These are phyloP conservation scores for Cydia pomonella DNA, from an alignment of 1,140 invertebrate genomes.

Conservation along the genomic window DNA sequence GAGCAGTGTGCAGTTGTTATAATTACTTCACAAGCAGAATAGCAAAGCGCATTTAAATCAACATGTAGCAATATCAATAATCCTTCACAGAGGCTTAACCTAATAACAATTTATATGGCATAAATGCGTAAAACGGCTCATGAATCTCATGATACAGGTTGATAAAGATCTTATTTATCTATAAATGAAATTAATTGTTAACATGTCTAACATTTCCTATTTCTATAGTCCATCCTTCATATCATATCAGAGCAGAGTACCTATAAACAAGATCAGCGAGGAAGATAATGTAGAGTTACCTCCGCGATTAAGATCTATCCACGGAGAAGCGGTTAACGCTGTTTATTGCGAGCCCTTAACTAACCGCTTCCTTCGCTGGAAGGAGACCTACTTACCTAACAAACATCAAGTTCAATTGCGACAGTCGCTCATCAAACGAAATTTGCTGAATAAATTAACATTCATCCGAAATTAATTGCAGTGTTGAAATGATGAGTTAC, in stretches of 20 bases:
- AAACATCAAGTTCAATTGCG: neutral
- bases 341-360: conserved; percentile 9
- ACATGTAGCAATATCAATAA: too few relatives aligned
- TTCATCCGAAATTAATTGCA: neutral
- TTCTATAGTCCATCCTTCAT: neutral
- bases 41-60: too few relatives aligned
- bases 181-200: neutral
- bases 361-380: conserved; percentile 19
- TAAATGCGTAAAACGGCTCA: too few relatives aligned
- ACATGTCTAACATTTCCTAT: neutral
- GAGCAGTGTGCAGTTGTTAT: too few relatives aligned
- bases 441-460: conserved; percentile 8
- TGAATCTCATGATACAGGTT: too few relatives aligned
- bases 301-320: conserved; percentile 21
- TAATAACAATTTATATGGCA: too few relatives aligned
- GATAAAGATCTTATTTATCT: neutral
- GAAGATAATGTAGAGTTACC: conserved; percentile 1
- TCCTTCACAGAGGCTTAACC: too few relatives aligned
- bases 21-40: too few relatives aligned
- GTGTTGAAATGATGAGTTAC: neutral
- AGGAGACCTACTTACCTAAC: conserved; percentile 10
- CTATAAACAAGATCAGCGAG: neutral
- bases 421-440: neutral
- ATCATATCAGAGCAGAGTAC: neutral
- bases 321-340: conserved; percentile 7